Base-by-base conservation (phyloP, 2,797 vertebrate genomes). In the Delichon dasypus region DNA sequence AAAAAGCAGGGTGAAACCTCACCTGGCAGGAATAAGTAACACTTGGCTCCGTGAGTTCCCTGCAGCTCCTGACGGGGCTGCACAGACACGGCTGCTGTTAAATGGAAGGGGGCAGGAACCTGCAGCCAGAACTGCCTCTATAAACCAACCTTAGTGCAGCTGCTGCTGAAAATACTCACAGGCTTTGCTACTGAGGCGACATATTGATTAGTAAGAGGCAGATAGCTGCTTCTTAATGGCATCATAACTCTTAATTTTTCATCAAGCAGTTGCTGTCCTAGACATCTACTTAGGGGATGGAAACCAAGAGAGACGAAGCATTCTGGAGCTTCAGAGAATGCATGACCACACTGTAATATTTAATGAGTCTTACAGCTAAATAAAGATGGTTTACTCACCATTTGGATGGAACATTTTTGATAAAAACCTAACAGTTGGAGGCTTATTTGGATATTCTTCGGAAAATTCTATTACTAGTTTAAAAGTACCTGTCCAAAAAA, bases 381-480 rank as follows among this genome's bases (percentile, higher is more conserved):
- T 76, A 94, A 83, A 84, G 86, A 45, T n/a, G 1, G 91, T 81
- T 76, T 78, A 96, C 98, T 98, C 97, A 99, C 99, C 99, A 97
- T 99, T 99, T 72, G 99, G 99, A 98, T 99, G 99, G 97, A 99
- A 99, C 99, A 99, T 99, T 98, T 99, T 99, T 97, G 99, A 99
- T 96, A 99, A 98, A 98, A 99, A 99, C 95, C 99, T 98, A 98
- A 99, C 99, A 96, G 99, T 99, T 87, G 99, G 99, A 95, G 99
- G 99, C 93, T 99, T 99, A 98, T 99, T 99, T 94, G 99, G 99
- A 97, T 99, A 99, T 97, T 99, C 99, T 98, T 99, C 99, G 27
- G 99, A 99, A 98, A 99, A 99, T 97, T 99, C 99, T 98, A 99
- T 99, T 97, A 99, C 98, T 97, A 99, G 98, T 98, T 99, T 99